Evolutionary conservation across 2,113 vertebrate genomes (phyloP).

Genomic region (Blennius ocellaris): DNA sequence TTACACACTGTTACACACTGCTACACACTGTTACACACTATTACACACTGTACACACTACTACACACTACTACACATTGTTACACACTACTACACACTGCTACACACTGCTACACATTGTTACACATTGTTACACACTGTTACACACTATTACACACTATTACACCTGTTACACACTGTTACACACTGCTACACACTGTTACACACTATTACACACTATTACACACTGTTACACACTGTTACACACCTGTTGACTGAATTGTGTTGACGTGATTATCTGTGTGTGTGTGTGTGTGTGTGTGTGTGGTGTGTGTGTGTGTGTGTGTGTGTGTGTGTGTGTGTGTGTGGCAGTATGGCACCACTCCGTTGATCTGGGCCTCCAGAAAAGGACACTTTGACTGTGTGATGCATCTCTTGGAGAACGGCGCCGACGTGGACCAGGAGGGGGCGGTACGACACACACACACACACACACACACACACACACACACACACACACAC

Average conservation of each 20-base stretch:
- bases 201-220: not conserved
- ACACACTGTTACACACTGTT: not conserved
- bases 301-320: slow-evolving; percentile 14
- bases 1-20: not conserved
- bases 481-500: not conserved
- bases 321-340: too few relatives aligned
- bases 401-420: slow-evolving; percentile 93
- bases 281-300: slow-evolving; percentile 36
- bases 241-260: too few relatives aligned
- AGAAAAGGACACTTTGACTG: slow-evolving; percentile 95
- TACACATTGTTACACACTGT: not conserved
- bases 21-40: not conserved
- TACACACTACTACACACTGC: not conserved
- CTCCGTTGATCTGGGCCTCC: slow-evolving; percentile 95
- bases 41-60: too few relatives aligned
- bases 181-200: not conserved
- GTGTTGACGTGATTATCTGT: not conserved
- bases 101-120: not conserved
- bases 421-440: slow-evolving; percentile 96
- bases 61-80: not conserved
- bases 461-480: not conserved
- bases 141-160: too few relatives aligned
- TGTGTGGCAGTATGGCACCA: slow-evolving; percentile 91
- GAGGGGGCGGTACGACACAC: slow-evolving; percentile 90
- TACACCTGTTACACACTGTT: too few relatives aligned